Percentiles rank a stretch among this genome's conserved stretches.
Conservation (phyloP, 1,140 invertebrate species). For the Sycophaga agraensis region DNA sequence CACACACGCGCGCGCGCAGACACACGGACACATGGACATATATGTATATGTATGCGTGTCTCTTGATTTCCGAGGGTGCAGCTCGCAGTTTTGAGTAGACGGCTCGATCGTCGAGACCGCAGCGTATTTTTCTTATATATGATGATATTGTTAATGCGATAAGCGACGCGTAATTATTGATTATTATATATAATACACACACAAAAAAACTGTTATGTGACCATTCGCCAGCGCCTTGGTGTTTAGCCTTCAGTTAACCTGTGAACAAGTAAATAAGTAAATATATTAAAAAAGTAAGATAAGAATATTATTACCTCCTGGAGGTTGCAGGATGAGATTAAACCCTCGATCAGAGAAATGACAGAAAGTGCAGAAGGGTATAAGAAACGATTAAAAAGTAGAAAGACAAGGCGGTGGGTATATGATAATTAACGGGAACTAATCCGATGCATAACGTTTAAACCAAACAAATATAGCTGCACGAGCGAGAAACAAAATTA, state of each 20-base stretch:
- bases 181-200: slow-evolving; percentile 23
- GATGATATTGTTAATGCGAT: slow-evolving; percentile 24
- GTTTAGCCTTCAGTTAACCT: slow-evolving; percentile 22
- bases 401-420: no score
- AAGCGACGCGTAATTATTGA: slow-evolving; percentile 23
- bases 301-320: no score
- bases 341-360: no score
- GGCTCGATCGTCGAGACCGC: background rate
- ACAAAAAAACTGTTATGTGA: slow-evolving; percentile 21
- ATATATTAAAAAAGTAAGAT: background rate
- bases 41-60: background rate
- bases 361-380: no score
- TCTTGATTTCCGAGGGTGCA: no score
- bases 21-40: background rate
- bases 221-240: slow-evolving; percentile 31
- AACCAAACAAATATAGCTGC: no score
- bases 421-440: no score
- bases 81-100: slow-evolving; percentile 6
- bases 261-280: slow-evolving; percentile 25
- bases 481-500: no score
- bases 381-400: no score
- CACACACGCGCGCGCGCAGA: background rate
- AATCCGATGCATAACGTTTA: no score
- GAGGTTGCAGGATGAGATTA: no score
- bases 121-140: slow-evolving; percentile 28